Evolutionary conservation across 2,797 vertebrate genomes (phyloP).

Genomic region (Chelonia mydas): DNA sequence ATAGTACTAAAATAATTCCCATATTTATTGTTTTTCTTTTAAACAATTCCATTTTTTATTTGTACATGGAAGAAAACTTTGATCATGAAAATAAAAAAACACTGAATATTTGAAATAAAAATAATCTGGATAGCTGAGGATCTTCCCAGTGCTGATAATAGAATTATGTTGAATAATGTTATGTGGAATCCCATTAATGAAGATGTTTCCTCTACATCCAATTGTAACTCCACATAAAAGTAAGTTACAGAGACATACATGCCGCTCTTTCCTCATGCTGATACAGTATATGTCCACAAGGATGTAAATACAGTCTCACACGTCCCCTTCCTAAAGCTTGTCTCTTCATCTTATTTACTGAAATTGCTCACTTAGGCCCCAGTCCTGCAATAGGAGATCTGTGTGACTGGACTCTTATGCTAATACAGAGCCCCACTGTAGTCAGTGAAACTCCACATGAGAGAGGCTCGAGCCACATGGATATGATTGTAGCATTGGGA

Average conservation of each 20-base stretch:
- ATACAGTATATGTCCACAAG: not conserved
- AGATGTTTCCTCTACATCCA: not conserved
- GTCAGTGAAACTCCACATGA: too few relatives aligned
- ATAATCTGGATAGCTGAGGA: not conserved
- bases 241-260: not conserved
- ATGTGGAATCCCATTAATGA: not conserved
- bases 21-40: not conserved
- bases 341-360: too few relatives aligned
- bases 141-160: not conserved
- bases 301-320: slow-evolving; percentile 34
- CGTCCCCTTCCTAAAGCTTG: slow-evolving; percentile 5
- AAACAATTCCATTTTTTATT: not conserved
- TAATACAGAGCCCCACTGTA: too few relatives aligned
- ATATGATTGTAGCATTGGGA: too few relatives aligned
- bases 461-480: too few relatives aligned
- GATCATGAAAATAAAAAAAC: not conserved
- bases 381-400: too few relatives aligned
- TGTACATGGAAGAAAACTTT: not conserved
- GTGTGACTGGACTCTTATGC: too few relatives aligned
- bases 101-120: not conserved
- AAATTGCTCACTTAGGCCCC: too few relatives aligned
- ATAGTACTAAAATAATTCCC: not conserved
- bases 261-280: not conserved
- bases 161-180: not conserved
- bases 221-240: not conserved